These are phyloP conservation scores for Todus mexicanus DNA, from an alignment of 2,797 vertebrate genomes.

Conservation along the genomic window DNA sequence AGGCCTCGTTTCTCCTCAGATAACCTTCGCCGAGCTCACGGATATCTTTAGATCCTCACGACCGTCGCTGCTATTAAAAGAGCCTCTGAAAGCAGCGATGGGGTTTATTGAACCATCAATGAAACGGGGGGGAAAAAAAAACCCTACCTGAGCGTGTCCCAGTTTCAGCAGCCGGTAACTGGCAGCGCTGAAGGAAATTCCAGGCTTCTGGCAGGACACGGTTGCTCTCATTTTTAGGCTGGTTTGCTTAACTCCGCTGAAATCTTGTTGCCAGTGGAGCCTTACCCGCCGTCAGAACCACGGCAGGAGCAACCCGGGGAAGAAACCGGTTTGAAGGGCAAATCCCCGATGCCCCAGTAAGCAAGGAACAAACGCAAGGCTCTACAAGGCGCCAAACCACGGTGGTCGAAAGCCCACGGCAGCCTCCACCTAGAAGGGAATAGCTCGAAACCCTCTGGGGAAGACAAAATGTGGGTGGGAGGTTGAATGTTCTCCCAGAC, in stretches of 20 bases:
- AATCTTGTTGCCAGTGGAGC: neutral
- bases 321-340: neutral
- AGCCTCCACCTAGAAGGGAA: neutral
- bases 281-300: neutral
- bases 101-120: neutral
- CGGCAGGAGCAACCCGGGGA: neutral
- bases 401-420: neutral
- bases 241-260: neutral
- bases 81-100: accelerated
- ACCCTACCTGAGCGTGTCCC: neutral
- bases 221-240: neutral
- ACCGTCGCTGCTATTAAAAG: neutral
- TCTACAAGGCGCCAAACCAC: neutral
- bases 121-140: neutral
- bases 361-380: neutral
- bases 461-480: neutral
- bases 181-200: neutral
- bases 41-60: neutral
- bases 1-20: neutral
- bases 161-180: neutral
- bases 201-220: neutral
- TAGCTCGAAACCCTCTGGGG: neutral
- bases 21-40: neutral
- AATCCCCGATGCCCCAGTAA: neutral
- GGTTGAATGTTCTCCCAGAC: neutral